A percentile compares a stretch with the other conserved stretches of the same genome.
Conservation (phyloP, 2,888 invertebrate species). For the Cancer borealis region DNA sequence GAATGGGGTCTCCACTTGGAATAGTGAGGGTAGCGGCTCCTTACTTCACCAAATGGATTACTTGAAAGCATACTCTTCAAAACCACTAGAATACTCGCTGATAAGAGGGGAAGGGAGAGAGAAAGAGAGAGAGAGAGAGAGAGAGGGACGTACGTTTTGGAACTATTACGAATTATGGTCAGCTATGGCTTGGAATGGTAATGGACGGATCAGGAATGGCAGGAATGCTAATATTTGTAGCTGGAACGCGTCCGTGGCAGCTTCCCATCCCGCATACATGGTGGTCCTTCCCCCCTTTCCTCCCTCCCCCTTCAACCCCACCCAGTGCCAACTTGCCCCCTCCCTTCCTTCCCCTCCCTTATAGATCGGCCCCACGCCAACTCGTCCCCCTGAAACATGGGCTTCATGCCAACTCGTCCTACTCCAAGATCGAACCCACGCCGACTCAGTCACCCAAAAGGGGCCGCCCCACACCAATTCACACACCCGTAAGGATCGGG, state of each 20-base stretch:
- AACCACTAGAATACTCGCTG: background rate
- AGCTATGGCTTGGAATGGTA: slow-evolving; percentile 57
- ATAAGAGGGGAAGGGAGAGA: background rate
- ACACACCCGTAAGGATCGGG: background rate
- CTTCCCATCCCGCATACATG: slow-evolving; percentile 49
- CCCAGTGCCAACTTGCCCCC: slow-evolving; percentile 1
- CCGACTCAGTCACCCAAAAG: background rate
- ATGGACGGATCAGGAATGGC: slow-evolving; percentile 59
- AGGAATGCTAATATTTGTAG: slow-evolving; percentile 69
- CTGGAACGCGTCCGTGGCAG: slow-evolving; percentile 55
- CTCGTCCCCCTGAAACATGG: slow-evolving; percentile 33
- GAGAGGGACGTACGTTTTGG: slow-evolving; percentile 3
- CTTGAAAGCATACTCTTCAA: background rate
- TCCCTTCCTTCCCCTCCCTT: slow-evolving; percentile 10
- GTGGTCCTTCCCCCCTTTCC: background rate
- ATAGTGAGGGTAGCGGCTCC: slow-evolving; percentile 31
- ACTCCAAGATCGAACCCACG: background rate
- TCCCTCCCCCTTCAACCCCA: background rate
- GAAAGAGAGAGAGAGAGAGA: background rate
- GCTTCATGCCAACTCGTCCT: slow-evolving; percentile 15
- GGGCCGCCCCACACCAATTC: background rate
- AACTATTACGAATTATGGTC: slow-evolving; percentile 57
- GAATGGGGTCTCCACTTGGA: slow-evolving; percentile 6
- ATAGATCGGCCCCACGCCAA: background rate
- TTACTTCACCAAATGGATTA: slow-evolving; percentile 16